Conservation (phyloP, 2,888 invertebrate genomes). For the Dryococelus australis region DNA sequence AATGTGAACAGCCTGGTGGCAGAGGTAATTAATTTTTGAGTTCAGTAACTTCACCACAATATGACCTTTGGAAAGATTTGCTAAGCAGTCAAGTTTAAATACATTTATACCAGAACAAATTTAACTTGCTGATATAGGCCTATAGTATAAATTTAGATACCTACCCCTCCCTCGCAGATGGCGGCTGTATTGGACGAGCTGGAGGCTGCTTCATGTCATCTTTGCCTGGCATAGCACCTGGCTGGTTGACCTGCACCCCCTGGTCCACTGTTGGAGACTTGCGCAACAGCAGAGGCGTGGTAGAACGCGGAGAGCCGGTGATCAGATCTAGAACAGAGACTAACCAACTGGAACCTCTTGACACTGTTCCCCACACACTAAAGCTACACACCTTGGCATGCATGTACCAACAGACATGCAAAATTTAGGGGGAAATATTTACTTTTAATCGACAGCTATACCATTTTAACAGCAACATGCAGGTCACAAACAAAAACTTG, state of each 20-base stretch:
- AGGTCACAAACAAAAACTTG: too few species aligned
- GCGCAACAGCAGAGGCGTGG: conserved; percentile 77
- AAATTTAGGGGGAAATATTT: background rate
- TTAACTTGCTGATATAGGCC: too few species aligned
- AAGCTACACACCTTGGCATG: background rate
- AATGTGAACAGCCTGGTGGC: too few species aligned
- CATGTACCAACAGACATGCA: background rate
- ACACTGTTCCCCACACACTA: conserved; percentile 30
- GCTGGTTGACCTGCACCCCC: conserved; percentile 70
- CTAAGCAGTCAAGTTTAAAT: too few species aligned
- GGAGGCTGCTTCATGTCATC: conserved; percentile 54
- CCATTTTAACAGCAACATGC: too few species aligned
- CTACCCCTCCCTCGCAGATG: conserved; percentile 44
- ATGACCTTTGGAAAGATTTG: too few species aligned
- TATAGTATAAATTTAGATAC: conserved; percentile 10
- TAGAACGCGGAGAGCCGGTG: conserved; percentile 75
- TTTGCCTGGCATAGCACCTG: conserved; percentile 51
- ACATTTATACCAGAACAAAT: too few species aligned
- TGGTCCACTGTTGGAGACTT: conserved; percentile 89
- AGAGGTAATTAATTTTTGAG: too few species aligned
- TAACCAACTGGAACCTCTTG: conserved; percentile 48
- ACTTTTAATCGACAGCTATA: too few species aligned
- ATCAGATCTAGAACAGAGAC: conserved; percentile 73
- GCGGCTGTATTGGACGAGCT: conserved; percentile 39
- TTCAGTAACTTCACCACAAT: too few species aligned